Percentiles rank a stretch among this genome's conserved stretches.
Evolutionary conservation across 2,888 invertebrate species (phyloP).

Genomic region (Acleris cristana): DNA sequence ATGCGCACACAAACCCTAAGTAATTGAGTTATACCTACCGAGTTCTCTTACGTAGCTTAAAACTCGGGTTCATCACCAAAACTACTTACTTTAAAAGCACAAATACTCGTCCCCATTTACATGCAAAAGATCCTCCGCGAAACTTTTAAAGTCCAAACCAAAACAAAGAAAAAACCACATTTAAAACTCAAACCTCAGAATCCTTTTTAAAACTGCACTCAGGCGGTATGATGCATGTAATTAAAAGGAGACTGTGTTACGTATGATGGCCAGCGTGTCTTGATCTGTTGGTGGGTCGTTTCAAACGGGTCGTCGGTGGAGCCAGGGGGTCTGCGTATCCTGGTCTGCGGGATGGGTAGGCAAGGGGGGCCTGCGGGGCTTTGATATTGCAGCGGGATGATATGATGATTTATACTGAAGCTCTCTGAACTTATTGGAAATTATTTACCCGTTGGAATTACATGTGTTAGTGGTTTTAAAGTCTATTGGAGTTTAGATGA

Average conservation of each 20-base stretch:
- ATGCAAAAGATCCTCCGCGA: background rate
- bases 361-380: constrained; percentile 57
- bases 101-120: background rate
- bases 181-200: constrained; percentile 60
- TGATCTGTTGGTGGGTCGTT: constrained; percentile 42
- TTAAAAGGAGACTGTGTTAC: constrained; percentile 71
- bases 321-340: constrained; percentile 38
- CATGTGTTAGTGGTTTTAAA: background rate
- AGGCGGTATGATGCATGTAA: constrained; percentile 72
- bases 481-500: background rate
- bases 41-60: too few species aligned
- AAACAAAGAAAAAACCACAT: constrained; percentile 47
- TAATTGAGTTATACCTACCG: too few species aligned
- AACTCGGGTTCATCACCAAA: background rate
- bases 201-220: constrained; percentile 71
- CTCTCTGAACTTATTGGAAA: constrained; percentile 35
- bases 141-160: constrained; percentile 42
- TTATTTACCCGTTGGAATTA: constrained; percentile 26
- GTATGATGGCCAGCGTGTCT: constrained; percentile 45
- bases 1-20: too few species aligned
- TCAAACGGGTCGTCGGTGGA: constrained; percentile 41
- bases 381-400: constrained; percentile 61
- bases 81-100: background rate
- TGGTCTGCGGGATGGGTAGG: constrained; percentile 40
- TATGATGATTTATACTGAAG: constrained; percentile 52